Base-by-base conservation (phyloP, 2,797 vertebrate species). In the Sebastes iracundus region DNA sequence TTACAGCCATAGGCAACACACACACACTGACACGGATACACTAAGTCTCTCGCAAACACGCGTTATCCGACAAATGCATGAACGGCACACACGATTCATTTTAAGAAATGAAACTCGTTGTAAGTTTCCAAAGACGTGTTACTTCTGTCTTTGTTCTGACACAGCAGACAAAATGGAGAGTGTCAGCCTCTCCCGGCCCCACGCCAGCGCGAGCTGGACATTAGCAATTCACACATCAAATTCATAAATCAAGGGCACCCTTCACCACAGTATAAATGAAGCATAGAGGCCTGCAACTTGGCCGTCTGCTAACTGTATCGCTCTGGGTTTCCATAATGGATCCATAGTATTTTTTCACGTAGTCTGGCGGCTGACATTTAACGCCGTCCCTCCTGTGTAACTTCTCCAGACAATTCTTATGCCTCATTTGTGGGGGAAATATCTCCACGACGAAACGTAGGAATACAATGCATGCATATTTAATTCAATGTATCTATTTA, bases 241-340 rank as follows among this genome's bases (percentile, higher is more conserved):
- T 87, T 92, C 89, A 90, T 91, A 90, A 93, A 92, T 92, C 90
- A 93, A 90, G 84, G 87, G 82, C 88, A 83, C 71, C 61, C 80
- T 90, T 88, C 84, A 81, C 82, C 84, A 87, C 80, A 22, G 77
- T 69, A 72, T 84, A 87, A 91, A 87, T 84, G 84, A 85, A 87
- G 82, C 83, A 82, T 16, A 69, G 81, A 79, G 69, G 71, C 71
- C 80, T 64, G 80, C 62, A 88, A 87, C 79, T 52, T 67, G 82
- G 70, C 81, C 85, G 81, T 82, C 87, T 85, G 85, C 70, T 77
- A 63, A 84, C 78, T 82, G 72, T 69, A 75, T 75, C 14, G 10
- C 81, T 84, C 79, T 32, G 70, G 49, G n/a, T 75, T 86, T 71
- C 72, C 53, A 75, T 74, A 75, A 86, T 77, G 69, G 68, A 85